Evolutionary conservation across 2,113 vertebrate species (phyloP), one percentile per base, ranked within the genome.

Genomic region (Sinocyclocheilus maitianheensis): DNA sequence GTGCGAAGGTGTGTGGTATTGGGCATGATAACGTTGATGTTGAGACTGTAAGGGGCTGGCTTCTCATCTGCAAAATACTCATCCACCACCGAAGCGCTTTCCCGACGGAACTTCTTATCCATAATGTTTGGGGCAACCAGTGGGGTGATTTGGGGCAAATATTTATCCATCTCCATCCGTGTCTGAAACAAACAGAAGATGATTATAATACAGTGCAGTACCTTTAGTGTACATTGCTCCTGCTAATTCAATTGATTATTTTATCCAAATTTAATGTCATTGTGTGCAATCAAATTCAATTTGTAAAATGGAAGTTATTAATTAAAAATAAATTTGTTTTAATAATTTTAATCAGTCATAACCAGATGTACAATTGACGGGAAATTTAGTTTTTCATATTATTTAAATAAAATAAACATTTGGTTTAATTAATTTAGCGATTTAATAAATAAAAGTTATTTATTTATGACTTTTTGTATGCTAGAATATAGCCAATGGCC

Each of bases 21-120:
- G 2, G 96, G 97, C 9, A 98, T 95, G 87, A 97, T 97, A 46
- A 98, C 85, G 1, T 97, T 97, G 93, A 98, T 97, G 94, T 98
- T 97, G n/a, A 98, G 93, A 34, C 96, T 97, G 94, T 97, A 98
- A 0, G 97, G 97, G 0, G 94, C 3, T 0, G 94, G 91, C 82
- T 96, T 97, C 83, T 98, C 97, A 0, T 95, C 94, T 0, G 96
- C 95, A 91, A 98, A 98, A 90, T 95, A 98, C 90, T 98, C 96
- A 0, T 98, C 96, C 53, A 97, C 96, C 79, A 97, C 96, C 0
- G 97, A 97, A 71, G 97, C 96, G 0, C 96, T 97, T 74, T 97
- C 96, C 16, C 96, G 93, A 0, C 96, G 91, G 91, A 97, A 97
- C 86, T 97, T 98, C 92, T 93, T 97, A 91, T 97, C 96, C 0